Evolutionary conservation across 2,888 invertebrate species (phyloP).

Genomic region (Copidosoma aretas): DNA sequence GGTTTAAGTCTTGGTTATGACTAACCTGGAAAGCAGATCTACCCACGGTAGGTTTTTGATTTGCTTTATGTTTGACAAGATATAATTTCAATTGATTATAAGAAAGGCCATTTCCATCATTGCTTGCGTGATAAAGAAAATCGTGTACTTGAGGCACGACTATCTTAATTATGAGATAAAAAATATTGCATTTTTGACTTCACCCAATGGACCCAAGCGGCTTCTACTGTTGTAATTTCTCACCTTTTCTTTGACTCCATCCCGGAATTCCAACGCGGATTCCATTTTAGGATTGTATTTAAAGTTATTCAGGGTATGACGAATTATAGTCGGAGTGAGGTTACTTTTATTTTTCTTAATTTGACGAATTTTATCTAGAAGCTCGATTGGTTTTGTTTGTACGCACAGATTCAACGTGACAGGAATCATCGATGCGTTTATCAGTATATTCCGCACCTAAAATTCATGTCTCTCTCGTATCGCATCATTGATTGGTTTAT

Average conservation of each 20-base stretch:
- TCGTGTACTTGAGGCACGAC: too few species aligned
- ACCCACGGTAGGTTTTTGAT: not conserved
- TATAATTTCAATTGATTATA: not conserved
- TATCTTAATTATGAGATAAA: constrained; percentile 16
- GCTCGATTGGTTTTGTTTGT: constrained; percentile 27
- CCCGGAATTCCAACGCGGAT: constrained; percentile 29
- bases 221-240: constrained; percentile 29
- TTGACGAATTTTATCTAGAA: constrained; percentile 26
- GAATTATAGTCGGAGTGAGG: constrained; percentile 20
- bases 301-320: constrained; percentile 20
- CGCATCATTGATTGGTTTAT: not conserved
- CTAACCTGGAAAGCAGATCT: not conserved
- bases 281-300: constrained; percentile 28
- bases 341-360: constrained; percentile 31
- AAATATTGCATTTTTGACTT: constrained; percentile 29
- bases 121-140: not conserved
- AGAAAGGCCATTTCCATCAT: not conserved
- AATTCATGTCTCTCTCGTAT: constrained; percentile 25
- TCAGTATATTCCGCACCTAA: constrained; percentile 37
- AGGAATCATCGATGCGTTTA: constrained; percentile 29
- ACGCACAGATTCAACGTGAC: constrained; percentile 17
- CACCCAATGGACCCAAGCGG: constrained; percentile 2
- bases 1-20: too few species aligned
- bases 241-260: constrained; percentile 30
- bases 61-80: not conserved